Evolutionary conservation across 2,888 invertebrate genomes (phyloP).

Genomic region (Apamea anceps): DNA sequence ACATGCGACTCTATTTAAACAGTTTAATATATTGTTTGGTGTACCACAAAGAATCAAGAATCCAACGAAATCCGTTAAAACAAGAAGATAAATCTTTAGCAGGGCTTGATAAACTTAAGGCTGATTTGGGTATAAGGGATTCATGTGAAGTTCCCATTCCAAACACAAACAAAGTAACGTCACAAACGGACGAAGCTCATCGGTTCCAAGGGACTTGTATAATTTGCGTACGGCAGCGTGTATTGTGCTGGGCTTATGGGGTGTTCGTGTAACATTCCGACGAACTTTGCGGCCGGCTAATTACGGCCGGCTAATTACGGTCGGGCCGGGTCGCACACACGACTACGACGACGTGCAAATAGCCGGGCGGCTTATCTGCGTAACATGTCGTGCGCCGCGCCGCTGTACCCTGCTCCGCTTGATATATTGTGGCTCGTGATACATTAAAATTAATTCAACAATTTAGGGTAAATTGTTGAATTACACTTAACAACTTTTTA

Average conservation of each 20-base stretch:
- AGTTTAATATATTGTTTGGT: background rate
- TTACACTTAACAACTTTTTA: background rate
- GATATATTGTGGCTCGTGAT: constrained; percentile 59
- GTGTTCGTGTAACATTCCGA: constrained; percentile 79
- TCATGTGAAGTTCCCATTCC: background rate
- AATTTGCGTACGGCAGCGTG: constrained; percentile 64
- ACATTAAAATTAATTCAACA: constrained; percentile 53
- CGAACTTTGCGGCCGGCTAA: constrained; percentile 85
- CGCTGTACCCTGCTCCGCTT: constrained; percentile 57
- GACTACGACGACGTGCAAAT: constrained; percentile 80
- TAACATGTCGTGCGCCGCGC: constrained; percentile 68
- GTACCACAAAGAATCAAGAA: background rate
- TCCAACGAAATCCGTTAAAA: background rate
- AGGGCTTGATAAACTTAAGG: background rate
- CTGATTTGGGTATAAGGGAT: constrained; percentile 5
- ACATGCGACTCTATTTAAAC: background rate
- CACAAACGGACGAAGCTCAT: constrained; percentile 70
- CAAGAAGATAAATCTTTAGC: background rate
- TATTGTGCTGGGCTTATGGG: constrained; percentile 70
- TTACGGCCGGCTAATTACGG: constrained; percentile 84
- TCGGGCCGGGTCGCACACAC: constrained; percentile 74
- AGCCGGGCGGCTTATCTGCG: constrained; percentile 79
- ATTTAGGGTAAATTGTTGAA: background rate
- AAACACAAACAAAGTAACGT: constrained; percentile 59
- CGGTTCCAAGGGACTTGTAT: constrained; percentile 59